Conservation (phyloP, 2,888 invertebrate species). For the Drosophila mulleri region DNA sequence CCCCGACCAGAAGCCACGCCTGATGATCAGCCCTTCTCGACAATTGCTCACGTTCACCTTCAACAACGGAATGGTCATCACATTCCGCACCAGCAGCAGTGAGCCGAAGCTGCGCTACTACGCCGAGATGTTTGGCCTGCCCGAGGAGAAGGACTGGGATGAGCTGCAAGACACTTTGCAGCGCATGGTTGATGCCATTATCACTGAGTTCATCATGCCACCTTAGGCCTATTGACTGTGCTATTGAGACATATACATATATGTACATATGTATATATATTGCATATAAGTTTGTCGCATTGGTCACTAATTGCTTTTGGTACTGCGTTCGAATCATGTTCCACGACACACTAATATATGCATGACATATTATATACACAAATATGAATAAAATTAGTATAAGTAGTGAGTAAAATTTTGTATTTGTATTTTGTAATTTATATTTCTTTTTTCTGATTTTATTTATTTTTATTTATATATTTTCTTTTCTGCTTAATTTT, state of each 20-base stretch:
- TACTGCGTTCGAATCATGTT: slow-evolving; percentile 1
- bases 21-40: slow-evolving; percentile 88
- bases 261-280: neutral
- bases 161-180: slow-evolving; percentile 87
- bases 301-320: neutral
- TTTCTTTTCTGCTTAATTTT: no score
- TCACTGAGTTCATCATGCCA: slow-evolving; percentile 89
- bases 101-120: slow-evolving; percentile 99
- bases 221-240: neutral
- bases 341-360: neutral
- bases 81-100: slow-evolving; percentile 96
- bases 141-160: slow-evolving; percentile 88
- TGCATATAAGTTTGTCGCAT: neutral
- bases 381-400: neutral
- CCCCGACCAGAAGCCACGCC: slow-evolving; percentile 88
- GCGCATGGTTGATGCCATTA: slow-evolving; percentile 91
- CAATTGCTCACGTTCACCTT: slow-evolving; percentile 98
- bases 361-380: neutral
- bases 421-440: no score
- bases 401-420: no score
- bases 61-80: slow-evolving; percentile 92
- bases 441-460: no score
- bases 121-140: slow-evolving; percentile 92
- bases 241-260: neutral
- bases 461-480: no score